Base-by-base conservation (phyloP, 2,797 vertebrate genomes). In the Lepus oiostolus region DNA sequence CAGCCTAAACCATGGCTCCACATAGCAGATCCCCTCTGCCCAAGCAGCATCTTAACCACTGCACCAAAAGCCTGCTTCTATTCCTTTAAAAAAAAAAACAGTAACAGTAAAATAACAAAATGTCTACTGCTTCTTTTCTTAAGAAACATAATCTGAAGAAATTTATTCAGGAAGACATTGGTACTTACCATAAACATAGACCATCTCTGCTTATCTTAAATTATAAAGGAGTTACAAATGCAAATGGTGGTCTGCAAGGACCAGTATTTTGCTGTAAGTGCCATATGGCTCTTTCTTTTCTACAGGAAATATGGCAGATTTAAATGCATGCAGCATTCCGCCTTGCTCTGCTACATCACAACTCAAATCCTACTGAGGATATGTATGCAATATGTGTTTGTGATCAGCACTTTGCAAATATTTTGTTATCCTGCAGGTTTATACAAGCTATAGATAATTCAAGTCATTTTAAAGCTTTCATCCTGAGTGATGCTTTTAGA, bases 321-420 rank as follows among this genome's bases (percentile, higher is more conserved):
- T 92, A 88, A 93, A 90, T 70, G 50, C 50, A 82, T 80, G n/a
- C 11, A 67, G 17, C 3, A 17, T 5, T 85, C 7, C 8, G 3
- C 42, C 32, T 72, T 95, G 5, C 4, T 75, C 7, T 88, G 21
- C 28, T 70, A 1, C 54, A 82, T 67, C 6, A 2, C 28, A 80
- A 60, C 4, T 38, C 63, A 50, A 60, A 85, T 47, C 16, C 71
- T 74, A 91, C 74, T 47, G 81, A 86, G 90, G 28, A 26, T 90
- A 63, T 65, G 38, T 13, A 65, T 47, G 4, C 26, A 91, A 81
- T 16, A 76, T 89, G 71, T 79, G 79, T 47, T 4, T 82, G 1
- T 94, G 79, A 94, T 82, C 77, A 92, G 77, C 88, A 85, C 12
- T 85, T 90, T 62, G 42, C 75, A 93, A 95, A 83, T 79, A 94